phyloP scores from a whole-genome alignment of 2,113 vertebrate species.

The Seriola quinqueradiata region DNA sequence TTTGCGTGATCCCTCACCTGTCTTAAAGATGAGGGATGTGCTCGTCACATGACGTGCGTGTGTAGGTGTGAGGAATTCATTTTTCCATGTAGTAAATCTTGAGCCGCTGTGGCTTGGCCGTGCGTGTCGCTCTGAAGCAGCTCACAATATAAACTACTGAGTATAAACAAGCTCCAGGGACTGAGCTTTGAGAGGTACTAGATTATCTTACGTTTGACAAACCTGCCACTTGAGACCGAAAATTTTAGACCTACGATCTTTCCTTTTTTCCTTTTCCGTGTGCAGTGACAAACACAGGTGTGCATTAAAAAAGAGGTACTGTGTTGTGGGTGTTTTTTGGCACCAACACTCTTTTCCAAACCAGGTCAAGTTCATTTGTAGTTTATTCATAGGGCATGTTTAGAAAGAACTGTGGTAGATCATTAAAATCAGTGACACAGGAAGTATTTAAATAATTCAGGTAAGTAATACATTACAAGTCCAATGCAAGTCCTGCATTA shows the following conservation, averaged over 20 bases:
- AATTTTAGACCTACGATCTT: background rate
- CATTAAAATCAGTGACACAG: background rate
- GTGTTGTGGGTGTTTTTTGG: background rate
- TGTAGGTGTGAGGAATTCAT: conserved; percentile 60
- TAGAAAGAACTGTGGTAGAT: background rate
- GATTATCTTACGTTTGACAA: conserved; percentile 6
- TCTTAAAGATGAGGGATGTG: conserved; percentile 33
- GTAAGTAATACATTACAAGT: background rate
- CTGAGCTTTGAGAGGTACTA: background rate
- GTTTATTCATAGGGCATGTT: background rate
- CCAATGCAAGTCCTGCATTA: background rate
- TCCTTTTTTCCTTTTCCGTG: background rate
- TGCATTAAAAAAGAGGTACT: background rate
- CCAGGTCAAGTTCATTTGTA: background rate
- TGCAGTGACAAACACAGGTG: background rate
- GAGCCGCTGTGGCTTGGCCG: conserved; percentile 24
- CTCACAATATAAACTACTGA: conserved; percentile 40
- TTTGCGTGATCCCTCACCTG: conserved; percentile 44
- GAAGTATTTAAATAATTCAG: too few species aligned
- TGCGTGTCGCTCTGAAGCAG: conserved; percentile 8
- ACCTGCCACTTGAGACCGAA: background rate
- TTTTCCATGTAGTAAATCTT: conserved; percentile 63
- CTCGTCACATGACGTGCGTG: conserved; percentile 25
- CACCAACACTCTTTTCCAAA: background rate
- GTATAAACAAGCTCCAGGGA: conserved; percentile 38